A percentile compares a stretch with the other conserved stretches of the same genome.
phyloP scores from a whole-genome alignment of 2,113 vertebrate species.

The Prolemur simus region DNA sequence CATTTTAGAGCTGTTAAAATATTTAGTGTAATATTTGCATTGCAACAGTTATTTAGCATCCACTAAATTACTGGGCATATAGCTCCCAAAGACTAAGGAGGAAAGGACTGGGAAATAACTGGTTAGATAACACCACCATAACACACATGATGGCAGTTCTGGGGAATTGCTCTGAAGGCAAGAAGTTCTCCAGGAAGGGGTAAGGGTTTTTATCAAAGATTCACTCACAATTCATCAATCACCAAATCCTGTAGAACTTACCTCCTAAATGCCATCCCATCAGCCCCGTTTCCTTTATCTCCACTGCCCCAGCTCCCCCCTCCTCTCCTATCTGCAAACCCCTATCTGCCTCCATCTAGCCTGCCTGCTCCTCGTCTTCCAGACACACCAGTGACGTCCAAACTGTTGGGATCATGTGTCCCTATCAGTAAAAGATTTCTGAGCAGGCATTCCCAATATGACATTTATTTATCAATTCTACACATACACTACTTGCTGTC shows the following conservation, averaged over 20 bases:
- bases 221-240: not conserved
- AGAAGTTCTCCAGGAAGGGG: not conserved
- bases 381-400: not conserved
- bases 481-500: not conserved
- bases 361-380: not conserved
- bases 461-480: conserved; percentile 30
- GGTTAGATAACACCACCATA: too few relatives aligned
- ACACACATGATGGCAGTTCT: not conserved
- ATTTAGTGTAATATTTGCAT: not conserved
- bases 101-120: not conserved
- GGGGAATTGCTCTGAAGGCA: not conserved
- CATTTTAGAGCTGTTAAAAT: not conserved
- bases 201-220: not conserved
- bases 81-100: not conserved
- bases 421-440: conserved; percentile 46
- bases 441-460: not conserved
- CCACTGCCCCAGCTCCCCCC: not conserved
- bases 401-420: not conserved
- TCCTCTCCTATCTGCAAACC: not conserved
- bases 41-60: not conserved
- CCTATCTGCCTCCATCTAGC: not conserved
- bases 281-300: not conserved
- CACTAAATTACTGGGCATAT: not conserved
- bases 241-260: not conserved
- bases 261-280: not conserved